phyloP scores from a whole-genome alignment of 2,888 invertebrate species.

The Xanthia icteritia region DNA sequence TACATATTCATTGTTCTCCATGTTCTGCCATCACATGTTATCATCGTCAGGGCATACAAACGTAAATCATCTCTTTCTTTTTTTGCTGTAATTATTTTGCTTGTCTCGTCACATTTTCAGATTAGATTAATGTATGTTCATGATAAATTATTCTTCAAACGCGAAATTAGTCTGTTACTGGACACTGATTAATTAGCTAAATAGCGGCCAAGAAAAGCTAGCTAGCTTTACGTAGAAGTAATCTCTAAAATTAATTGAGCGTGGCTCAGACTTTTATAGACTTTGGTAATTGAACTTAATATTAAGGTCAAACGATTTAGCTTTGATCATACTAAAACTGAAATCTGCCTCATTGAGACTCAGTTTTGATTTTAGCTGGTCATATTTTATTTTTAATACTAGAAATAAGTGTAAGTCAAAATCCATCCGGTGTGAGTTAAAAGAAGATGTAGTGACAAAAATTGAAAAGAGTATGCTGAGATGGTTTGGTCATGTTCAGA shows the following conservation, averaged over 20 bases:
- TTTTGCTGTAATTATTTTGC: slow-evolving; percentile 2
- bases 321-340: background rate
- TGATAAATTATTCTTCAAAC: slow-evolving; percentile 42
- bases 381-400: background rate
- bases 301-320: background rate
- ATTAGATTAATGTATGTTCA: slow-evolving; percentile 22
- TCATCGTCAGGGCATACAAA: background rate
- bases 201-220: slow-evolving; percentile 22
- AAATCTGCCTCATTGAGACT: background rate
- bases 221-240: slow-evolving; percentile 6
- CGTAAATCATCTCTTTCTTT: background rate
- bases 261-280: slow-evolving; percentile 21
- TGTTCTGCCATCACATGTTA: background rate
- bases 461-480: no score
- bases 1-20: background rate
- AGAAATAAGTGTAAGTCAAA: no score
- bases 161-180: slow-evolving; percentile 28
- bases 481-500: no score
- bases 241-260: slow-evolving; percentile 53
- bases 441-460: no score
- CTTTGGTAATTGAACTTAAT: slow-evolving; percentile 18
- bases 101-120: slow-evolving; percentile 1
- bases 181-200: slow-evolving; percentile 56
- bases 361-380: background rate
- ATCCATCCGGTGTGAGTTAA: no score